Evolutionary conservation across 2,113 vertebrate genomes (phyloP).

Genomic region (Sinocyclocheilus grahami): DNA sequence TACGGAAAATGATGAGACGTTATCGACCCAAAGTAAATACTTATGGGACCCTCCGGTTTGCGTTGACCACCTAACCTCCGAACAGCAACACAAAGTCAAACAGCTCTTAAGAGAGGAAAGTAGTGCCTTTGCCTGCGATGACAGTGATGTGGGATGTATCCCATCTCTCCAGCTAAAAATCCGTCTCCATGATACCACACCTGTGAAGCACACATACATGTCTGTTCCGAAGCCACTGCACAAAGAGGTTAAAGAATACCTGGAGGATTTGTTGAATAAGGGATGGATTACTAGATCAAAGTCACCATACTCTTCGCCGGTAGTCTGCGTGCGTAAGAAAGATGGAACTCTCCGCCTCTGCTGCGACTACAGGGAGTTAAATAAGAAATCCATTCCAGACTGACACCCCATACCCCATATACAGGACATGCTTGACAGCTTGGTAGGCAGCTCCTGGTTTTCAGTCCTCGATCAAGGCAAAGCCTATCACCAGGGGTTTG

Average conservation of each 20-base stretch:
- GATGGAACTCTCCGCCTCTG: neutral
- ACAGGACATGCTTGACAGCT: neutral
- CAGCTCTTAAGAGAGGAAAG: conserved; percentile 26
- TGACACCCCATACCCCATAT: neutral
- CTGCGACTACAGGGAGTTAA: neutral
- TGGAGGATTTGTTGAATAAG: conserved; percentile 14
- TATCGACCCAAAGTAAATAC: neutral
- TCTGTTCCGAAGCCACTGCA: neutral
- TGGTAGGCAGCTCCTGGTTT: neutral
- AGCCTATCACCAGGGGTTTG: neutral
- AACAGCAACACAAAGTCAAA: conserved; percentile 22
- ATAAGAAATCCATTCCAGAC: conserved; percentile 8
- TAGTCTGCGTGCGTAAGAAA: conserved; percentile 24
- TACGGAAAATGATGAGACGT: neutral
- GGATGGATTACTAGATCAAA: conserved; percentile 15
- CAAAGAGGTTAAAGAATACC: conserved; percentile 41
- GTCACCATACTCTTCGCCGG: neutral
- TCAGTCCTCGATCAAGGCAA: no score
- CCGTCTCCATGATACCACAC: no score
- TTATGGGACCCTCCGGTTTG: conserved; percentile 41
- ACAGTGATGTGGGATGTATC: no score
- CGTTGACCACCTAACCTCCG: conserved; percentile 16
- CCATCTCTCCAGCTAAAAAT: no score
- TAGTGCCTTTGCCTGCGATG: no score
- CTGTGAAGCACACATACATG: no score